phyloP scores from a whole-genome alignment of 2,113 vertebrate genomes.

The Rhabdornis inornatus region DNA sequence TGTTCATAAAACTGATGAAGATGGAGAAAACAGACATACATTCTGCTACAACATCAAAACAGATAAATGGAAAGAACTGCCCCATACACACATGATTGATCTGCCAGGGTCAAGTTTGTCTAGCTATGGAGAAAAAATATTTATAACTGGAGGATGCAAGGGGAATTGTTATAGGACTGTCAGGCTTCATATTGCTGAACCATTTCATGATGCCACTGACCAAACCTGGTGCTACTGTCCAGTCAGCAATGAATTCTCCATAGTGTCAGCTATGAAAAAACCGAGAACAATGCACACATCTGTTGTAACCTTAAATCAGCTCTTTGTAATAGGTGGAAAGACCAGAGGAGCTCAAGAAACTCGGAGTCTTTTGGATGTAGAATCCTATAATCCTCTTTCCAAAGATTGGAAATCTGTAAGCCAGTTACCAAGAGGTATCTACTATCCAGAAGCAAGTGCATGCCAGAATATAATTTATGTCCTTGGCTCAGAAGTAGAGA shows the following conservation, averaged over 20 bases:
- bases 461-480: slow-evolving; percentile 89
- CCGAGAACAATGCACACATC: slow-evolving; percentile 94
- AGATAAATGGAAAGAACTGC: slow-evolving; percentile 87
- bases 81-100: slow-evolving; percentile 79
- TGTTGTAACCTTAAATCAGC: slow-evolving; percentile 80
- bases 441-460: slow-evolving; percentile 90
- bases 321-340: slow-evolving; percentile 94
- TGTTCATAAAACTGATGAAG: slow-evolving; percentile 94
- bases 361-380: slow-evolving; percentile 86
- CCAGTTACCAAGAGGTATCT: slow-evolving; percentile 87
- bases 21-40: slow-evolving; percentile 78
- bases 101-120: slow-evolving; percentile 88
- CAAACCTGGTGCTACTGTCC: slow-evolving; percentile 96
- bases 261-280: slow-evolving; percentile 84
- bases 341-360: slow-evolving; percentile 82
- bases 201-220: slow-evolving; percentile 87
- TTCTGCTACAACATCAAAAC: slow-evolving; percentile 92
- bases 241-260: slow-evolving; percentile 77
- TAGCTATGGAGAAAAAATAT: slow-evolving; percentile 91
- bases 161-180: slow-evolving; percentile 86
- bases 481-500: slow-evolving; percentile 92
- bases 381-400: slow-evolving; percentile 87
- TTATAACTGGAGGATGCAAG: slow-evolving; percentile 91
- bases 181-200: slow-evolving; percentile 88
- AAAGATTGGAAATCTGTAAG: slow-evolving; percentile 86